Percentiles rank a stretch among this genome's conserved stretches.
These are phyloP conservation scores for Phyllopteryx taeniolatus DNA, from an alignment of 2,113 vertebrate genomes.

Conservation along the genomic window DNA sequence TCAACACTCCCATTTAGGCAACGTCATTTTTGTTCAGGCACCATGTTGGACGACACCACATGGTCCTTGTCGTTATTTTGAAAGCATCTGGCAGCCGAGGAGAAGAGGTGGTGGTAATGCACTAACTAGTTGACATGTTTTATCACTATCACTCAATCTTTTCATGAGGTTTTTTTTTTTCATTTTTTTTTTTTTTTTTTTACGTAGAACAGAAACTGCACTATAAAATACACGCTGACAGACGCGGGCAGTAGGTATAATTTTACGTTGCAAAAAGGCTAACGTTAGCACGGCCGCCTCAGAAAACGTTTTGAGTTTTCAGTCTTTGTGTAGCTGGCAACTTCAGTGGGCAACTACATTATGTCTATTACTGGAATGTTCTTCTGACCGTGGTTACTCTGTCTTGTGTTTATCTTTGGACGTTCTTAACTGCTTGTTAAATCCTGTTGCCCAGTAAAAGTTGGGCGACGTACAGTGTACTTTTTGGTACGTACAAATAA, in stretches of 20 bases:
- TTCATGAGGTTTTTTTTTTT: background rate
- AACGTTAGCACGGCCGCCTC: constrained; percentile 42
- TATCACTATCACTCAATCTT: background rate
- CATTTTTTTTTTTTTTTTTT: too few relatives aligned
- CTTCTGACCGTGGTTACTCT: background rate
- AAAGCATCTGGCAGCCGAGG: constrained; percentile 58
- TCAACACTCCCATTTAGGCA: background rate
- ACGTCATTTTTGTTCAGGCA: constrained; percentile 57
- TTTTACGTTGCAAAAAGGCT: constrained; percentile 40
- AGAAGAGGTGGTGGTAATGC: constrained; percentile 51
- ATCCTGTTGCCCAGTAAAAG: background rate
- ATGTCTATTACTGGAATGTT: background rate
- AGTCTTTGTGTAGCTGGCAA: background rate
- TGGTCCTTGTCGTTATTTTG: constrained; percentile 69
- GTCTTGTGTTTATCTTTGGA: background rate
- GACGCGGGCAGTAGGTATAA: background rate
- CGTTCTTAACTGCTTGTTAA: background rate
- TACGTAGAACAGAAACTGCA: background rate
- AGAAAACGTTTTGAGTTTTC: background rate
- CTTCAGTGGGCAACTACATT: background rate
- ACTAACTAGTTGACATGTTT: background rate
- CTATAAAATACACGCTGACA: background rate
- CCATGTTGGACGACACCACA: background rate
- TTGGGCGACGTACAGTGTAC: background rate
- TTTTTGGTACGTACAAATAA: background rate